Base-by-base conservation (phyloP, 2,888 invertebrate genomes). In the Nysson spinosus region DNA sequence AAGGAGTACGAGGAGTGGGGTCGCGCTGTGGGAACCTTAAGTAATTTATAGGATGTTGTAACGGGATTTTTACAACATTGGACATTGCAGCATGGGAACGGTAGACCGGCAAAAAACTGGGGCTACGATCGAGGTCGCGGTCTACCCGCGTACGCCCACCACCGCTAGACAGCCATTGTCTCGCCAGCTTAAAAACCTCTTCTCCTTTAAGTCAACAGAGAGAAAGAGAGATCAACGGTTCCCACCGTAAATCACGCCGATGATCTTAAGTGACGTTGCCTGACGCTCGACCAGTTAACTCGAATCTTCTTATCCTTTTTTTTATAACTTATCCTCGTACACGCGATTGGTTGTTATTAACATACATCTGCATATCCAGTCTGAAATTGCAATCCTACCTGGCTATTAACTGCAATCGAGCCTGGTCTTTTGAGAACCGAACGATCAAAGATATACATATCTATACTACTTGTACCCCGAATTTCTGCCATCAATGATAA, bases 11-110 rank as follows among this genome's bases (percentile, higher is more conserved):
- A 44, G 34, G 37, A 28, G 66, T 47, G 69, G 72, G 69, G 65
- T 22, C 56, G 55, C 42, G 72, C 67, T 80, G 77, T 78, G 81
- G 72, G 80, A 82, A 82, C 79, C 69, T 77, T 75, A 60, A 72
- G 80, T 81, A 82, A 82, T 82, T 82, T 82, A 82, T 80, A 77
- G 76, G 77, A 79, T 71, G 77, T 79, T 74, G 79, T 77, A 76
- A 77, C 69, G 67, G 77, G 62, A 83, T 81, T 82, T 81, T 81
- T 83, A 77, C 71, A 68, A 76, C 69, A 75, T 76, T 78, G 75
- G 81, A 81, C 80, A 75, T 72, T 57, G 73, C 79, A 57, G 75
- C 80, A 77, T 81, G 82, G 78, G 82, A 82, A 82, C 81, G 76
- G 79, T 71, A 70, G 77, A 67, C 75, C 63, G 69, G 76, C 78